phyloP scores from a whole-genome alignment of 2,888 invertebrate species.

The Metellina segmentata region DNA sequence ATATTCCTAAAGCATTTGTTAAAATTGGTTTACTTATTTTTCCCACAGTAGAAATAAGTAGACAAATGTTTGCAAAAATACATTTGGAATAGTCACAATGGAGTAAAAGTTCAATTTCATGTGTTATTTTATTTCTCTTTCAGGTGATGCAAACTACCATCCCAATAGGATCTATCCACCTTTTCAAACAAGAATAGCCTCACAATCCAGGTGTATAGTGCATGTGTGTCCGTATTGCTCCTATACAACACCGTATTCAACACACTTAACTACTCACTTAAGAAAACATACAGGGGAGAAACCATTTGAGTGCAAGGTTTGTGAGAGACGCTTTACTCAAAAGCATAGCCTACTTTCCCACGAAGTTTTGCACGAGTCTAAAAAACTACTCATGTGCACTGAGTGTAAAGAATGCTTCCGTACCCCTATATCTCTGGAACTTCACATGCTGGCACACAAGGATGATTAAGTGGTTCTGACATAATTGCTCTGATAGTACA shows the following conservation, averaged over 20 bases:
- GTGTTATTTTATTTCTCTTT: not conserved
- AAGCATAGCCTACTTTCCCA: constrained; percentile 37
- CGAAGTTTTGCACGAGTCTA: not conserved
- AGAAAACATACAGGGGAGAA: constrained; percentile 61
- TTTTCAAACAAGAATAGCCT: not conserved
- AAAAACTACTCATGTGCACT: constrained; percentile 15
- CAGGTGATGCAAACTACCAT: not conserved
- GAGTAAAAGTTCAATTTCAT: not conserved
- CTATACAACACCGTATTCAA: constrained; percentile 13
- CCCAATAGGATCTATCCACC: not conserved
- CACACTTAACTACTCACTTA: constrained; percentile 29
- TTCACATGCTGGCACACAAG: constrained; percentile 5
- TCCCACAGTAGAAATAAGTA: too few species aligned
- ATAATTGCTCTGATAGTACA: too few species aligned
- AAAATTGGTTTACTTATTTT: too few species aligned
- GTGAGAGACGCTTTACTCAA: constrained; percentile 41
- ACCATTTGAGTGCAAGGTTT: constrained; percentile 44
- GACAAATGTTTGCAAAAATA: too few species aligned
- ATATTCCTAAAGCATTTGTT: too few species aligned
- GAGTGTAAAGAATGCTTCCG: constrained; percentile 18
- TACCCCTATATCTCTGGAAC: not conserved
- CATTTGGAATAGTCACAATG: too few species aligned
- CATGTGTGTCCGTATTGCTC: constrained; percentile 38
- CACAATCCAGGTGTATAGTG: not conserved
- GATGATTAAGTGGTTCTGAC: too few species aligned